Evolutionary conservation across 2,888 invertebrate genomes (phyloP).

Genomic region (Trissolcus brochymenae): DNA sequence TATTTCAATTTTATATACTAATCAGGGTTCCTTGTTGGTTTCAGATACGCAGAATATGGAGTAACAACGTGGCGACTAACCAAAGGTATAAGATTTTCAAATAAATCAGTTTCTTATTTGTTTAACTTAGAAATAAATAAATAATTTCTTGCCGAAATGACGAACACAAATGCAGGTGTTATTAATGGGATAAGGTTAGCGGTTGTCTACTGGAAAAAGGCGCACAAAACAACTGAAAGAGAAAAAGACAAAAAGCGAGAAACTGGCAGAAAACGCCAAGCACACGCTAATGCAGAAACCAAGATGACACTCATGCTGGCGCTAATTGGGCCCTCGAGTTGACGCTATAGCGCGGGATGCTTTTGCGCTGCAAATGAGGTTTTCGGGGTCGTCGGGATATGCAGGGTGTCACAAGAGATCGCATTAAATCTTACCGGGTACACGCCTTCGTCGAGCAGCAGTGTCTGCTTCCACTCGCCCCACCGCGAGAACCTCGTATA

Average conservation of each 20-base stretch:
- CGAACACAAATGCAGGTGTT: too few species aligned
- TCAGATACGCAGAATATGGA: too few species aligned
- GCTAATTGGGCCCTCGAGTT: slow-evolving; percentile 77
- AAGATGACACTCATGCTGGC: slow-evolving; percentile 75
- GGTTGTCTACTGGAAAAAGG: slow-evolving; percentile 33
- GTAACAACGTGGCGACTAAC: too few species aligned
- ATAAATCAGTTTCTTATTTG: too few species aligned
- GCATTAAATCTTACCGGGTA: slow-evolving; percentile 71
- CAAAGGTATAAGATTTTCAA: too few species aligned
- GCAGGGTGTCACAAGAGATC: slow-evolving; percentile 62
- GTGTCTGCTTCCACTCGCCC: slow-evolving; percentile 37
- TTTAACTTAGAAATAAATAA: too few species aligned
- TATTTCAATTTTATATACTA: too few species aligned
- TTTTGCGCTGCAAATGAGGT: slow-evolving; percentile 58
- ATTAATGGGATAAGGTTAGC: slow-evolving; percentile 30
- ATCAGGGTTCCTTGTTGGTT: too few species aligned
- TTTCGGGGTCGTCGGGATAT: slow-evolving; percentile 59
- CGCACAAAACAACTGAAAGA: slow-evolving; percentile 34
- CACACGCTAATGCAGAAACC: slow-evolving; percentile 73
- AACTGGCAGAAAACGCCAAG: slow-evolving; percentile 71
- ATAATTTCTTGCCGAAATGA: too few species aligned
- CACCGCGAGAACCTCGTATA: slow-evolving; percentile 15
- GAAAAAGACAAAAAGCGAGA: slow-evolving; percentile 46
- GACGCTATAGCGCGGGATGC: slow-evolving; percentile 65
- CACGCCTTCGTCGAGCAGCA: slow-evolving; percentile 64